These are phyloP conservation scores for Prorops nasuta DNA, from an alignment of 1,140 invertebrate genomes.

Conservation along the genomic window DNA sequence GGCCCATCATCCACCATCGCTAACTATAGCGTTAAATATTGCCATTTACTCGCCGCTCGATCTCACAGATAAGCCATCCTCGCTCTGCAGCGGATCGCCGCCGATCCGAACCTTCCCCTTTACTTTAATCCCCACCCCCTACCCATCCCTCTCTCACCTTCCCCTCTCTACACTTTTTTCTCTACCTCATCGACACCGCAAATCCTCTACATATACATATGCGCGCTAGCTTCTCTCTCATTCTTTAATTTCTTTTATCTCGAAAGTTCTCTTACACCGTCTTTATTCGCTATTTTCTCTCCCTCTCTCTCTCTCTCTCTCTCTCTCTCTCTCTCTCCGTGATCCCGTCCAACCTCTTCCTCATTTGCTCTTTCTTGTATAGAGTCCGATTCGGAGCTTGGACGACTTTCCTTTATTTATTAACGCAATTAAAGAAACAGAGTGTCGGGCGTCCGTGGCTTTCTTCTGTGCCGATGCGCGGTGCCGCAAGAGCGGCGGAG, in stretches of 20 bases:
- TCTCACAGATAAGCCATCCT: too few relatives aligned
- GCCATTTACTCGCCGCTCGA: constrained; percentile 47
- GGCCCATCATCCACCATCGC: constrained; percentile 18
- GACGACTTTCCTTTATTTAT: constrained; percentile 51
- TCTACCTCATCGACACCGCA: too few relatives aligned
- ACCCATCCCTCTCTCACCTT: too few relatives aligned
- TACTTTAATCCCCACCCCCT: too few relatives aligned
- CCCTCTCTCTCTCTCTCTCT: neutral
- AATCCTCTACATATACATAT: too few relatives aligned
- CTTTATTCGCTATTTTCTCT: neutral
- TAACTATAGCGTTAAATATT: constrained; percentile 52
- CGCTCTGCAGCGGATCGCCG: too few relatives aligned
- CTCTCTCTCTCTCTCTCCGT: neutral
- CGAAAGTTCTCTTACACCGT: neutral
- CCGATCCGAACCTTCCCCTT: too few relatives aligned
- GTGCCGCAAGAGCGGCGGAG: constrained; percentile 19
- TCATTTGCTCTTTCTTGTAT: neutral
- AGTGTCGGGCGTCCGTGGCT: constrained; percentile 41
- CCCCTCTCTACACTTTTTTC: too few relatives aligned
- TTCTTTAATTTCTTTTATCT: neutral
- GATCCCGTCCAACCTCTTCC: neutral
- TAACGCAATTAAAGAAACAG: constrained; percentile 57
- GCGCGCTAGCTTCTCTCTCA: neutral
- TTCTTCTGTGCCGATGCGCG: constrained; percentile 38
- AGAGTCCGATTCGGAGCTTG: neutral